phyloP scores from a whole-genome alignment of 1,140 invertebrate genomes.

The Holotrichia oblita region DNA sequence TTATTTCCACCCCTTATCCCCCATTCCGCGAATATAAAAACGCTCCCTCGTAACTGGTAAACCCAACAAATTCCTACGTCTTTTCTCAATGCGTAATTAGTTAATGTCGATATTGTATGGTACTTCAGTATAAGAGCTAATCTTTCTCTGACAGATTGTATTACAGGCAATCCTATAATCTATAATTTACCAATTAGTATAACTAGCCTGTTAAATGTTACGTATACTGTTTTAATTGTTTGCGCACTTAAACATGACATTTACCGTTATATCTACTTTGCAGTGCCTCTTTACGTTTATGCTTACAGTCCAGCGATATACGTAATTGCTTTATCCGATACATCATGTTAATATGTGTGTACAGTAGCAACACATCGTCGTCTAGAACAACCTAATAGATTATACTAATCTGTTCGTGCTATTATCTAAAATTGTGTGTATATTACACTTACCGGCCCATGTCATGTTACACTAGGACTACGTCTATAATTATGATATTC shows the following conservation, averaged over 20 bases:
- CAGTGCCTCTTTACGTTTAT: background rate
- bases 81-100: too few species aligned
- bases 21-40: too few species aligned
- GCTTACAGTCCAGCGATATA: background rate
- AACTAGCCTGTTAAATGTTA: background rate
- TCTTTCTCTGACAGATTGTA: background rate
- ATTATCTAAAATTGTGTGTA: background rate
- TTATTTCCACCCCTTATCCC: too few species aligned
- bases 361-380: background rate
- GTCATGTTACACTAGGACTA: background rate
- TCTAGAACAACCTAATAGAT: background rate
- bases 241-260: background rate
- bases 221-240: background rate
- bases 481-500: background rate
- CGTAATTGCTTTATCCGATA: background rate
- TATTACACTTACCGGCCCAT: background rate
- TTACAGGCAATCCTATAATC: background rate
- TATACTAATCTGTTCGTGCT: constrained; percentile 11
- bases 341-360: constrained; percentile 4
- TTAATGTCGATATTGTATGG: too few species aligned
- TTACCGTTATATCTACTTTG: background rate
- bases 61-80: too few species aligned
- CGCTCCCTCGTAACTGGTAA: too few species aligned
- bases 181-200: background rate
- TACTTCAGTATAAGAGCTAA: too few species aligned